Evolutionary conservation across 2,113 vertebrate species (phyloP).

Genomic region (Plotosus lineatus): DNA sequence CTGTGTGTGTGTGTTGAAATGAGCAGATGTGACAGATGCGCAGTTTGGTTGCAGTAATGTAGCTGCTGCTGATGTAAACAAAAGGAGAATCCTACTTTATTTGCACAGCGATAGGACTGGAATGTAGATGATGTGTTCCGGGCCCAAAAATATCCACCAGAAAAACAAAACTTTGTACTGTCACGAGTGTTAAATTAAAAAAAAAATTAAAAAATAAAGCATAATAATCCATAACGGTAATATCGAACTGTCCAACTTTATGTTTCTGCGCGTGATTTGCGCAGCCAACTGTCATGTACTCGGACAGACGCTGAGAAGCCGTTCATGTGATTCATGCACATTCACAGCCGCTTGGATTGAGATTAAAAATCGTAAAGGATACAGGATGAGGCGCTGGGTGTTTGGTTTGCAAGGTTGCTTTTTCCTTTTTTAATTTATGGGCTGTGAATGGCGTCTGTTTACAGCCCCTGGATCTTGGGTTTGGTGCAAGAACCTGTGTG

Average conservation of each 20-base stretch:
- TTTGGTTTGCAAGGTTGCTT: not conserved
- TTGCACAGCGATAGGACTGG: not conserved
- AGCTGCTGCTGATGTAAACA: constrained; percentile 11
- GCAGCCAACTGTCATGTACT: not conserved
- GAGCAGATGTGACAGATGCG: not conserved
- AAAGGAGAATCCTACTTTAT: not conserved
- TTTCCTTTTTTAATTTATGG: not conserved
- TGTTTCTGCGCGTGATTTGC: not conserved
- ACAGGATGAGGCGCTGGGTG: too few relatives aligned
- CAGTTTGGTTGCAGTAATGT: not conserved
- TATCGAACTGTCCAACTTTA: not conserved
- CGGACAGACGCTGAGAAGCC: not conserved
- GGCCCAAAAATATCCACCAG: not conserved
- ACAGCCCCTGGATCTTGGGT: not conserved
- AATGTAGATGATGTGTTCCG: constrained; percentile 10
- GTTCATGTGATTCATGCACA: not conserved
- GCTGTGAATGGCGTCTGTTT: constrained; percentile 49
- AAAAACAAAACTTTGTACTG: not conserved
- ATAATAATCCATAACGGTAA: not conserved
- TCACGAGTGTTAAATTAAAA: not conserved
- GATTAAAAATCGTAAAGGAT: not conserved
- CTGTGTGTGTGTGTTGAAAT: not conserved
- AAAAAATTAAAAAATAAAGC: not conserved
- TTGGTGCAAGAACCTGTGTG: constrained; percentile 31
- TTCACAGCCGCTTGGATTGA: too few relatives aligned